Conservation (phyloP, 2,797 vertebrate genomes). For the Potorous gilbertii region DNA sequence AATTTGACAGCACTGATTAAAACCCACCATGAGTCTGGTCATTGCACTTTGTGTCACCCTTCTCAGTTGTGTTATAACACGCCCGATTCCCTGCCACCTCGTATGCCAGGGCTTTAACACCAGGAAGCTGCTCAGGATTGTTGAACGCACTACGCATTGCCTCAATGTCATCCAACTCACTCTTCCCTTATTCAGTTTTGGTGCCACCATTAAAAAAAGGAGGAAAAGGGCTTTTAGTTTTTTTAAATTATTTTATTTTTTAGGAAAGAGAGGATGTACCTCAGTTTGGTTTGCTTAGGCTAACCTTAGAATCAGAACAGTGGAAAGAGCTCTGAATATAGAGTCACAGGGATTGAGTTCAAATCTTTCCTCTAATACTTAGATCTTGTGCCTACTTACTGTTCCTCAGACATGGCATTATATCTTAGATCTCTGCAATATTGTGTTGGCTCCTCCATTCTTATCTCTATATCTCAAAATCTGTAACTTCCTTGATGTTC, state of each 20-base stretch:
- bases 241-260: background rate
- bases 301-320: background rate
- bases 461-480: background rate
- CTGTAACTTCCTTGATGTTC: background rate
- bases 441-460: background rate
- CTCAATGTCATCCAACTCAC: background rate
- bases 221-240: background rate
- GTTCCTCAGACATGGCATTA: background rate
- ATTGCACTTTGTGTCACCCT: background rate
- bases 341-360: background rate
- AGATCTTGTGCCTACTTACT: background rate
- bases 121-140: background rate
- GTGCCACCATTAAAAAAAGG: background rate
- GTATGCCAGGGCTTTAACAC: background rate
- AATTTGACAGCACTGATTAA: background rate
- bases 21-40: background rate
- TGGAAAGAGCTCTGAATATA: background rate
- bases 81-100: background rate
- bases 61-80: background rate
- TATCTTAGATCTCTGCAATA: background rate
- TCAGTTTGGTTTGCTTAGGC: background rate
- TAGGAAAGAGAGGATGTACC: background rate
- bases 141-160: background rate
- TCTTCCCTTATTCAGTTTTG: background rate
- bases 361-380: background rate